phyloP scores from a whole-genome alignment of 92 coral and sea anemone genomes.

The Bergia puertoricense region DNA sequence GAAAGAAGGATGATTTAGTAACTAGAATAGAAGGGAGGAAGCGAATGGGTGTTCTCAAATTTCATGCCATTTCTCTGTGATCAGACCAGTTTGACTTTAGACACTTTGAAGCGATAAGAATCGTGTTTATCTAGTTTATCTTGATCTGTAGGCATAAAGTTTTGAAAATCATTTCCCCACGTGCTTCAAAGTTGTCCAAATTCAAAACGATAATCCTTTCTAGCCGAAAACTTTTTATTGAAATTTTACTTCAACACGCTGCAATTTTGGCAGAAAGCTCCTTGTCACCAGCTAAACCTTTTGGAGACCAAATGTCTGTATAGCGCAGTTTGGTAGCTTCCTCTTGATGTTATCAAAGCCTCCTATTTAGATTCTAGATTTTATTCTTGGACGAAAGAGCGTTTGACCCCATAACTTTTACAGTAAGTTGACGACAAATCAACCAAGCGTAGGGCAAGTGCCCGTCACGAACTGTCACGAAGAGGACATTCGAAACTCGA shows the following conservation, averaged over 20 bases:
- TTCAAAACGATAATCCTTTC: background rate
- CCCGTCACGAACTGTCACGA: slow-evolving; percentile 40
- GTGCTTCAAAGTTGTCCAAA: slow-evolving; percentile 29
- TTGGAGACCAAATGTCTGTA: slow-evolving; percentile 47
- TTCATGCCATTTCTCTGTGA: slow-evolving; percentile 22
- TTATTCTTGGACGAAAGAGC: slow-evolving; percentile 10
- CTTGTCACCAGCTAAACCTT: slow-evolving; percentile 40
- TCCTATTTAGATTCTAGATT: slow-evolving; percentile 40
- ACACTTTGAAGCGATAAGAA: slow-evolving; percentile 36
- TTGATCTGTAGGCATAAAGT: slow-evolving; percentile 40
- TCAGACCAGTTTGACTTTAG: slow-evolving; percentile 23
- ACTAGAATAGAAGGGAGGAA: slow-evolving; percentile 20
- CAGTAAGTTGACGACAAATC: slow-evolving; percentile 35
- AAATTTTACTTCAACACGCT: slow-evolving; percentile 2
- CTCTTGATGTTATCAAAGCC: slow-evolving; percentile 46
- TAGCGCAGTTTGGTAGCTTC: slow-evolving; percentile 22
- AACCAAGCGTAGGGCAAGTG: slow-evolving; percentile 6
- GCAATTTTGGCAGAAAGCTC: background rate
- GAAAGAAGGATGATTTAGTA: background rate
- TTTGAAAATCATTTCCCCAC: slow-evolving; percentile 39
- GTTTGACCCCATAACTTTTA: slow-evolving; percentile 33
- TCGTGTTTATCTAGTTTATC: slow-evolving; percentile 42
- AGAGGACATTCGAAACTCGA: background rate
- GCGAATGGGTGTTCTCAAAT: slow-evolving; percentile 8
- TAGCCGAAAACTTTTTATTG: background rate